Percentiles rank a stretch among this genome's conserved stretches.
Conservation (phyloP, 1,140 invertebrate species). For the Listronotus bonariensis region DNA sequence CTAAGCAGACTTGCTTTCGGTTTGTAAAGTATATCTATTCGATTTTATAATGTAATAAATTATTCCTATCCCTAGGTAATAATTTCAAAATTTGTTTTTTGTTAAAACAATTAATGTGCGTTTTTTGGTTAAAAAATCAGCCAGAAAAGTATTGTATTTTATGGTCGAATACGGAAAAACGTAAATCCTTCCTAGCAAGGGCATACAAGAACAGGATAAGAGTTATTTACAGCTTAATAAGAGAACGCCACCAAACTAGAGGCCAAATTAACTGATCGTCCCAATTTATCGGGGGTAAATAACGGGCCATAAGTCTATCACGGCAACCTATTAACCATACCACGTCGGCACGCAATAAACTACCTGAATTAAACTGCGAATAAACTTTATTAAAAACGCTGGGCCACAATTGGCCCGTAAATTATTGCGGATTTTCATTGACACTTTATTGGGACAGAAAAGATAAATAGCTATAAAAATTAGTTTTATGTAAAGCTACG, state of each 20-base stretch:
- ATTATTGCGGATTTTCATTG: conserved; percentile 29
- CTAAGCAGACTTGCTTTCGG: too few species aligned
- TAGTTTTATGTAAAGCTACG: neutral
- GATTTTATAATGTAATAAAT: too few species aligned
- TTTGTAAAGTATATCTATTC: too few species aligned
- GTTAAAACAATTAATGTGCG: too few species aligned
- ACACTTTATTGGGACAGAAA: conserved; percentile 14
- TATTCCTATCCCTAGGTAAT: too few species aligned
- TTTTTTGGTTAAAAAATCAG: too few species aligned
- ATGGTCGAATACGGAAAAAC: too few species aligned
- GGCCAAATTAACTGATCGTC: conserved; percentile 41
- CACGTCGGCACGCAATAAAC: conserved; percentile 27
- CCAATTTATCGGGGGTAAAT: conserved; percentile 40
- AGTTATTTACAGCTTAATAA: conserved; percentile 42
- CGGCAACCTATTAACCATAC: conserved; percentile 30
- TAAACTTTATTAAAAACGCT: conserved; percentile 34
- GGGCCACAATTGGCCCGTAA: conserved; percentile 32
- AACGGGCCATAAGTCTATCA: conserved; percentile 45
- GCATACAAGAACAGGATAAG: conserved; percentile 23
- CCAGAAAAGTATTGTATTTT: too few species aligned
- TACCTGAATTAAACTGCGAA: conserved; percentile 29
- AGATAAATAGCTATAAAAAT: conserved; percentile 17
- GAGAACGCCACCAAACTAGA: conserved; percentile 34
- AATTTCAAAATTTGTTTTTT: too few species aligned
- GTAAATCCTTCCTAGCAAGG: too few species aligned